Conservation (phyloP, 2,113 vertebrate species). For the Nesospiza acunhae region DNA sequence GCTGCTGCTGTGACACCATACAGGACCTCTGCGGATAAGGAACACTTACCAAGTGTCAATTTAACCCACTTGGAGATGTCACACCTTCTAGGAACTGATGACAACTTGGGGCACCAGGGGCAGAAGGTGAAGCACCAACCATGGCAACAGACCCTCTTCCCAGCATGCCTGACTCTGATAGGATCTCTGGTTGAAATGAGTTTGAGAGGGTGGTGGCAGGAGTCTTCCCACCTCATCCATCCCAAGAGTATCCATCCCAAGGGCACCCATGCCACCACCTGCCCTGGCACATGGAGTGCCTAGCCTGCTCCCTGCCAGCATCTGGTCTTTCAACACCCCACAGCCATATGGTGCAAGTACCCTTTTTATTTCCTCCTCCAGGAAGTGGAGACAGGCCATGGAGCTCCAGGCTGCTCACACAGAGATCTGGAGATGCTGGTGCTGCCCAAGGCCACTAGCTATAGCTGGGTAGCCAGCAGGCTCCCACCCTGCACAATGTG, state of each 20-base stretch:
- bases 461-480: not conserved
- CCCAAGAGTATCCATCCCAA: not conserved
- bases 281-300: not conserved
- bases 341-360: not conserved
- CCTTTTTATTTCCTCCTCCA: not conserved
- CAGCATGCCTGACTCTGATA: not conserved
- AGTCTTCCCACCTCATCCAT: not conserved
- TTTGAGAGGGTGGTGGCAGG: not conserved
- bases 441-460: not conserved
- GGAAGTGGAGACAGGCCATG: not conserved
- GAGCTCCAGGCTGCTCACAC: not conserved
- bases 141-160: not conserved
- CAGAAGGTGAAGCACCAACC: not conserved
- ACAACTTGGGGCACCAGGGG: not conserved
- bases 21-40: not conserved
- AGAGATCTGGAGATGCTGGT: not conserved
- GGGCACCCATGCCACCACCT: not conserved
- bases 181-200: not conserved
- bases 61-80: not conserved
- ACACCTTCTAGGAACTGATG: not conserved
- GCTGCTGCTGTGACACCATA: not conserved
- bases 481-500: not conserved
- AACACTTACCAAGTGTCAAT: not conserved
- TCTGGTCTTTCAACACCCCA: constrained; percentile 22
- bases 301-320: not conserved